Conservation (phyloP, 2,888 invertebrate species). For the Cacoxenus indagator region DNA sequence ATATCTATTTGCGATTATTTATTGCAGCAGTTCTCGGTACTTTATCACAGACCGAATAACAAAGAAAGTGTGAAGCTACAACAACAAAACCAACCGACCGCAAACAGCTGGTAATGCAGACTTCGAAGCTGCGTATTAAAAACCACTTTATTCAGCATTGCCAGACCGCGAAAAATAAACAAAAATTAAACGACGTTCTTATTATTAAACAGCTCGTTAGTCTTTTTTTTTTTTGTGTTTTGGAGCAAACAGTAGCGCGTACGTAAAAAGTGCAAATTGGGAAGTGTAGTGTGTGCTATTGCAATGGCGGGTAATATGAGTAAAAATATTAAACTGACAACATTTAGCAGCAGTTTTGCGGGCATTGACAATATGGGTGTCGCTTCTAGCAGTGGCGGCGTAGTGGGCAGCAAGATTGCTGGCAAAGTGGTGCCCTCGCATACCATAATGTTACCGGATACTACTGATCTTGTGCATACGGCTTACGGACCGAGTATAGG, state of each 20-base stretch:
- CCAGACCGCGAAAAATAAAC: too few species aligned
- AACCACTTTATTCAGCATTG: neutral
- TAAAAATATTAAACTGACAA: neutral
- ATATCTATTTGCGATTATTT: neutral
- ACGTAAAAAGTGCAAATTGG: neutral
- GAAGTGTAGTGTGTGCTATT: neutral
- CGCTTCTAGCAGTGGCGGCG: neutral
- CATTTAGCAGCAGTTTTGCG: neutral
- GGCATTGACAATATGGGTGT: neutral
- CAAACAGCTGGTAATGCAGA: constrained; percentile 2
- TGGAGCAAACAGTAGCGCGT: too few species aligned
- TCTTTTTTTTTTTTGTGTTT: neutral
- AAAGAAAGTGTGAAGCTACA: neutral
- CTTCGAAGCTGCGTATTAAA: neutral
- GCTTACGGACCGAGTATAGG: constrained; percentile 20
- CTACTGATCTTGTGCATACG: neutral
- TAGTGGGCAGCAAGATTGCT: neutral
- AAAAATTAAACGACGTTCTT: neutral
- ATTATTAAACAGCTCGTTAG: neutral
- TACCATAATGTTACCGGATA: neutral
- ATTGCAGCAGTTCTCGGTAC: neutral
- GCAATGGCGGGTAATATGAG: neutral
- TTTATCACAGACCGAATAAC: neutral
- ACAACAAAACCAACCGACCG: neutral
- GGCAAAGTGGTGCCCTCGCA: neutral